Conservation (phyloP, 1,140 invertebrate species). For the Piezodorus guildinii region DNA sequence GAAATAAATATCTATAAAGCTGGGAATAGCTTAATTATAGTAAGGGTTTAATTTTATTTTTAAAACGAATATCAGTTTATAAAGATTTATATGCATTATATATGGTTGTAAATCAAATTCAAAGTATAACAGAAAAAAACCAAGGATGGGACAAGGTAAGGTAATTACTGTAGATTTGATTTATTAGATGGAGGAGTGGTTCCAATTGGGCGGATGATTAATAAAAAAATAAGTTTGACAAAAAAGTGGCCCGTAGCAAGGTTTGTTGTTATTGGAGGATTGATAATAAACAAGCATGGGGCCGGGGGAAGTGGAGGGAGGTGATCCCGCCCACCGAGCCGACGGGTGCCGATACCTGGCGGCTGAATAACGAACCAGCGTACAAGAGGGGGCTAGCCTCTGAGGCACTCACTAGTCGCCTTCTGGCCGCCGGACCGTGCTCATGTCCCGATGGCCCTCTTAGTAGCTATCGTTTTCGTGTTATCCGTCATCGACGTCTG, state of each 20-base stretch:
- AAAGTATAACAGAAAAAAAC: too few species aligned
- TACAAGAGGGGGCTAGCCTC: neutral
- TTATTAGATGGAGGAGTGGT: too few species aligned
- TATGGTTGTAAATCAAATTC: too few species aligned
- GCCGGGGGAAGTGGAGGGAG: neutral
- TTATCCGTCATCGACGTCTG: constrained; percentile 5
- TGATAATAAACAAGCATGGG: constrained; percentile 14
- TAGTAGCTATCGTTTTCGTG: constrained; percentile 17
- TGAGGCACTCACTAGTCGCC: neutral
- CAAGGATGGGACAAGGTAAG: too few species aligned
- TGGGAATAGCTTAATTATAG: too few species aligned
- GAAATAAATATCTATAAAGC: too few species aligned
- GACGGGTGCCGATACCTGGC: constrained; percentile 18
- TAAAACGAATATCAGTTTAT: too few species aligned
- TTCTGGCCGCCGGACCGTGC: constrained; percentile 2
- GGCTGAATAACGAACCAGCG: constrained; percentile 3
- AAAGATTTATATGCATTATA: too few species aligned
- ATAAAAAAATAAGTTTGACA: constrained; percentile 3
- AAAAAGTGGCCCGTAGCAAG: neutral
- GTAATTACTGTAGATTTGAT: too few species aligned
- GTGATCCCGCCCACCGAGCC: constrained; percentile 9
- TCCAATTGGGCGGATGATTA: constrained; percentile 4
- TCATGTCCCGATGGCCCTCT: constrained; percentile 12
- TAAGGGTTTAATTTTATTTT: too few species aligned
- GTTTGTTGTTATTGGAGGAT: constrained; percentile 14